Evolutionary conservation across 2,888 invertebrate genomes (phyloP).

Genomic region (Campaea margaritaria): DNA sequence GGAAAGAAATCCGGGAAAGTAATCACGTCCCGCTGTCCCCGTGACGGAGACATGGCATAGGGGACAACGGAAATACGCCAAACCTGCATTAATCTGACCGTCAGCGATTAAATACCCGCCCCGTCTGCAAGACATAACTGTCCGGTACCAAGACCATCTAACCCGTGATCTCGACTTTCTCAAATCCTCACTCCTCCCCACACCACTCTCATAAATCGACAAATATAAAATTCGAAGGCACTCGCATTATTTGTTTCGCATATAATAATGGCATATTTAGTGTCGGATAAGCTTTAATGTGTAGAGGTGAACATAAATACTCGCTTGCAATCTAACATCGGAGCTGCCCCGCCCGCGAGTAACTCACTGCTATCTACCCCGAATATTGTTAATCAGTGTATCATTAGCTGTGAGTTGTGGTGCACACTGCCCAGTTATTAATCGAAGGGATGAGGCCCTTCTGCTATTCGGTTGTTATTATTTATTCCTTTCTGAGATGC

Average conservation of each 20-base stretch:
- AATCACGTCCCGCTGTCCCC: no score
- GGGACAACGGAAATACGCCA: no score
- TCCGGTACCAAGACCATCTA: neutral
- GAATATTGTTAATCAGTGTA: slow-evolving; percentile 85
- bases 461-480: no score
- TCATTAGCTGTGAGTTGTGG: slow-evolving; percentile 71
- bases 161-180: neutral
- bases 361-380: slow-evolving; percentile 82
- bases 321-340: slow-evolving; percentile 80
- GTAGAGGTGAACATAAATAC: slow-evolving; percentile 79
- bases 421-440: slow-evolving; percentile 58
- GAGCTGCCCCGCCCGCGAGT: slow-evolving; percentile 66
- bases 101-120: no score
- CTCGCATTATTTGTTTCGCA: slow-evolving; percentile 76
- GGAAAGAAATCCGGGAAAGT: no score
- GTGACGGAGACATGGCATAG: no score
- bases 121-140: neutral
- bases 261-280: slow-evolving; percentile 85
- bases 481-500: no score
- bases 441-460: slow-evolving; percentile 39
- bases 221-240: slow-evolving; percentile 61
- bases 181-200: slow-evolving; percentile 44
- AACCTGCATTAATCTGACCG: no score
- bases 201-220: slow-evolving; percentile 73
- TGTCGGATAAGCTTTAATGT: slow-evolving; percentile 83